A percentile compares a stretch with the other conserved stretches of the same genome.
Evolutionary conservation across 2,113 vertebrate genomes (phyloP).

Genomic region (Brachyhypopomus gauderio): DNA sequence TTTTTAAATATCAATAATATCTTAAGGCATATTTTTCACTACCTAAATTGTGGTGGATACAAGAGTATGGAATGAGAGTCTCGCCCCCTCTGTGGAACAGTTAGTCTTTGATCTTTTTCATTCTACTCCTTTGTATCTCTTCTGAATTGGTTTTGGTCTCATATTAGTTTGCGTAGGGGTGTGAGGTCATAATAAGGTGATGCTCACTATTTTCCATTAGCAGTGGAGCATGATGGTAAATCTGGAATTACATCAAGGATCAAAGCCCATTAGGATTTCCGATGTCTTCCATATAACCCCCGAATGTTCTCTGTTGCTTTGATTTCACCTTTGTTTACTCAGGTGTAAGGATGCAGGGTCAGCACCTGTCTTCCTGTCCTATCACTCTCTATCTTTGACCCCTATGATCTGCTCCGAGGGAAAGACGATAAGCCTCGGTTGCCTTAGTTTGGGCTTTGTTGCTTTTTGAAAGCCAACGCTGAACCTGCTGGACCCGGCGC

Average conservation of each 20-base stretch:
- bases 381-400: background rate
- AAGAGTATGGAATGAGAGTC: no score
- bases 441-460: background rate
- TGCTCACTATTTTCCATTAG: background rate
- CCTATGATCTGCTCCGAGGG: background rate
- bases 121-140: no score
- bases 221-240: background rate
- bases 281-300: background rate
- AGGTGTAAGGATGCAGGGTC: background rate
- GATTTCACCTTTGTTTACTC: conserved; percentile 12
- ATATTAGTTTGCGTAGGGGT: no score
- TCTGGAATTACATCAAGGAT: background rate
- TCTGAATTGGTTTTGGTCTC: no score
- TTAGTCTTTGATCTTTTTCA: no score
- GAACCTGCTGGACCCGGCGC: background rate
- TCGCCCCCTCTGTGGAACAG: no score
- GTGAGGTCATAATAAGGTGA: no score
- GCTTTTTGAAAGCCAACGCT: background rate
- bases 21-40: no score
- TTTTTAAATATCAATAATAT: no score
- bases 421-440: conserved; percentile 12
- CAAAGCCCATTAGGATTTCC: conserved; percentile 21
- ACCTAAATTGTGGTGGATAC: no score
- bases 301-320: background rate
- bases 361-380: background rate